Evolutionary conservation across 2,113 vertebrate genomes (phyloP), one percentile per base, ranked within the genome.

Genomic region (Hemibagrus wyckioides): DNA sequence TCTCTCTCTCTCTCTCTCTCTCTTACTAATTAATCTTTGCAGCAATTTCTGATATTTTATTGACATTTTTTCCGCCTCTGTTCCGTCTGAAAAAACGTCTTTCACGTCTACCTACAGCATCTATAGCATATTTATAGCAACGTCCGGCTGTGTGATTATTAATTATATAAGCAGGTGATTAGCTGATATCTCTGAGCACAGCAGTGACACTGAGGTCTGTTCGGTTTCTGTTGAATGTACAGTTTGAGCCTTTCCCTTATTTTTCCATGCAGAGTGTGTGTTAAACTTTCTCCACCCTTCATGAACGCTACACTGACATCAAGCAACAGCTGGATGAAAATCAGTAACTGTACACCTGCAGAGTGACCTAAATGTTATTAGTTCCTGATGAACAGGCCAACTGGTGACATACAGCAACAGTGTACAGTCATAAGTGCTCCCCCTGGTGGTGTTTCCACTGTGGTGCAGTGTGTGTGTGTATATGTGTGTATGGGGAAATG

Each of bases 301-400:
- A 33, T 79, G 48, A 54, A 21, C 52, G 50, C 77, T 21, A 50
- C 77, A 4, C 50, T 80, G 77, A 80, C 30, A 80, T 56, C 33
- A 21, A 54, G 50, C 50, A 80, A 56, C 76, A 80, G 76, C 76
- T 80, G 76, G 50, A 54, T 7, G 19, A 11, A 33, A 36, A 33
- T 56, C 50, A 33, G 76, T 80, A 80, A 80, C 76, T 56, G 76
- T 80, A 80, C 76, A 54, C 76, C 76, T 79, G 76, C 76, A 54
- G 76, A 6, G 48, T 52, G 76, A 79, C 76, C 76, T 56, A 56
- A 23, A 33, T 50, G 1, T 1, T 17, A 3, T 3, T 28, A 79
- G 71, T 25, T 14, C 21, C 71, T 17, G 23, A 63, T 2, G 10
- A 36, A 33, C 54, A 17, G 75, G 28, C 28, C 44, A 52, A 17